A percentile compares a stretch with the other conserved stretches of the same genome.
phyloP scores from a whole-genome alignment of 1,140 invertebrate species.

The Aphis craccivora region DNA sequence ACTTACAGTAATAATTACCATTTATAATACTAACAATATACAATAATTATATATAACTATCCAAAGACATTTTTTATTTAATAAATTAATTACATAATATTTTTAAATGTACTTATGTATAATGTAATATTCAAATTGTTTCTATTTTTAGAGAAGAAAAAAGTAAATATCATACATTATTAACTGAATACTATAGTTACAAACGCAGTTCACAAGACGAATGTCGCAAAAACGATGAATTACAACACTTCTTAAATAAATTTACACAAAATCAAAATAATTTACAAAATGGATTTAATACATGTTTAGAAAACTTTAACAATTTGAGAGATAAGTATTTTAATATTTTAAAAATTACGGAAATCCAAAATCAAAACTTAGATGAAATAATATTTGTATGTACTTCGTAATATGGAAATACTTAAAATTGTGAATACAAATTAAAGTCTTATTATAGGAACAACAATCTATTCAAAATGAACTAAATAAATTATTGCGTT shows the following conservation, averaged over 20 bases:
- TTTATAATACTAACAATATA: background rate
- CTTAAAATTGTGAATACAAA: background rate
- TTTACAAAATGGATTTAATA: conserved; percentile 25
- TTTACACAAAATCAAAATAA: conserved; percentile 34
- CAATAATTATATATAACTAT: background rate
- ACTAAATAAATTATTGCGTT: conserved; percentile 14
- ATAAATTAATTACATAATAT: no score
- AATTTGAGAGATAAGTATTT: conserved; percentile 39
- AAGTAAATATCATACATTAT: conserved; percentile 30
- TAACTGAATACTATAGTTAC: conserved; percentile 33
- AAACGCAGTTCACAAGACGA: conserved; percentile 18
- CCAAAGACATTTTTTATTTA: no score
- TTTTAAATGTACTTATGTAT: no score
- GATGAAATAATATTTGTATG: conserved; percentile 27
- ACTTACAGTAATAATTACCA: conserved; percentile 4
- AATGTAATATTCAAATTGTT: background rate
- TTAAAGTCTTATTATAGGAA: background rate
- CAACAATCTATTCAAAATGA: conserved; percentile 40
- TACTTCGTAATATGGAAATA: background rate
- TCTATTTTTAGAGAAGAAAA: conserved; percentile 37
- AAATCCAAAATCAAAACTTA: conserved; percentile 38
- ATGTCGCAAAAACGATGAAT: conserved; percentile 3
- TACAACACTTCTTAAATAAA: background rate
- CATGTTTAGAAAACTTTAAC: conserved; percentile 27
- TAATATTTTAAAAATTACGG: conserved; percentile 25